phyloP scores from a whole-genome alignment of 2,797 vertebrate genomes.

The Limnodromus scolopaceus region DNA sequence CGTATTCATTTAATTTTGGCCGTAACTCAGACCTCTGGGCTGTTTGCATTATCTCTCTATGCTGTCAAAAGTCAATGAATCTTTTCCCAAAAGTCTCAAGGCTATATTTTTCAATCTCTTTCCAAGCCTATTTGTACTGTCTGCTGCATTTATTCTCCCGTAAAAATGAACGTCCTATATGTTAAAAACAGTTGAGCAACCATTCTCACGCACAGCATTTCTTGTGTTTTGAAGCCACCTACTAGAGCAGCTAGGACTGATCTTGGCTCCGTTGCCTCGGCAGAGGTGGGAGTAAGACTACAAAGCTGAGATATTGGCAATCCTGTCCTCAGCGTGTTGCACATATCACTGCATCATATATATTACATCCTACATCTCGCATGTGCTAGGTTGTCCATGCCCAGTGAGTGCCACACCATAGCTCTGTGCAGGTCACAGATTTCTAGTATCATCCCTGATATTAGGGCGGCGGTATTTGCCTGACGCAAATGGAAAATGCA shows the following conservation, averaged over 20 bases:
- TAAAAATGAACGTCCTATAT: neutral
- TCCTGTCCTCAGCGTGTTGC: neutral
- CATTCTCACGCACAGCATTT: neutral
- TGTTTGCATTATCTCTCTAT: neutral
- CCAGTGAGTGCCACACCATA: neutral
- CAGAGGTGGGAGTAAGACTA: neutral
- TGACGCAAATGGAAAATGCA: neutral
- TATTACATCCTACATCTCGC: neutral
- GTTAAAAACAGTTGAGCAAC: neutral
- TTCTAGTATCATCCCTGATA: neutral
- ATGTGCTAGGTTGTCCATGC: rapidly evolving
- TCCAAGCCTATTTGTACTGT: neutral
- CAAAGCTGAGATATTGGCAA: neutral
- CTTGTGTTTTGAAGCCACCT: neutral
- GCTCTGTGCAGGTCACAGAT: neutral
- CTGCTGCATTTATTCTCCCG: neutral
- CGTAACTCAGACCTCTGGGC: neutral
- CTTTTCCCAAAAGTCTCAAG: neutral
- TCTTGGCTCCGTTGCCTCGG: neutral
- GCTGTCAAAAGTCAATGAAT: neutral
- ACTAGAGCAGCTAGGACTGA: neutral
- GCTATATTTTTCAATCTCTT: conserved; percentile 5
- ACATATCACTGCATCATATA: neutral
- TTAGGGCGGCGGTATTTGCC: neutral
- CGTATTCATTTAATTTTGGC: neutral